Evolutionary conservation across 2,888 invertebrate species (phyloP).

Genomic region (Pimpla rufipes): DNA sequence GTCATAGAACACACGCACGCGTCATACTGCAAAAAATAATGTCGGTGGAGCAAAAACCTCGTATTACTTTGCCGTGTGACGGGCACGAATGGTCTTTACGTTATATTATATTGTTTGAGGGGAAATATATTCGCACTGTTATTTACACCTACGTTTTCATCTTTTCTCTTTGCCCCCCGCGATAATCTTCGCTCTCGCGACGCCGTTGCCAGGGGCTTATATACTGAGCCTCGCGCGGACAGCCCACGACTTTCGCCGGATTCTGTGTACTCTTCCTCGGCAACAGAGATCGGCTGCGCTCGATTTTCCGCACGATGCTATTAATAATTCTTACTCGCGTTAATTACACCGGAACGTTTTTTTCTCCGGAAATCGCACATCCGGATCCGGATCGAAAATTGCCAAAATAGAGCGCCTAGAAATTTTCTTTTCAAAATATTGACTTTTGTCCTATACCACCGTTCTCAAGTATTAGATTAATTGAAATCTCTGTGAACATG

Average conservation of each 20-base stretch:
- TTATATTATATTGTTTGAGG: conserved; percentile 47
- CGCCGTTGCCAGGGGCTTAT: conserved; percentile 12
- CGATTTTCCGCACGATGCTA: neutral
- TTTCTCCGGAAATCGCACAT: too few relatives aligned
- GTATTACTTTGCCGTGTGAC: conserved; percentile 35
- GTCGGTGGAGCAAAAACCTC: neutral
- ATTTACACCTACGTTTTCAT: conserved; percentile 50
- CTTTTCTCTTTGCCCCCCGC: neutral
- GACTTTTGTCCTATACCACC: too few relatives aligned
- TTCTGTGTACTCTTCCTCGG: neutral
- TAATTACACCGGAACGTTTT: too few relatives aligned
- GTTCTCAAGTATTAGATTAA: too few relatives aligned
- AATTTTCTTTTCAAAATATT: too few relatives aligned
- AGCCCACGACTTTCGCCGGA: conserved; percentile 37
- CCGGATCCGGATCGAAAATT: too few relatives aligned
- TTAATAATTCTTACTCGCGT: neutral
- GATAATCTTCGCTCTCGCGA: conserved; percentile 45
- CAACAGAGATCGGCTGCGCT: neutral
- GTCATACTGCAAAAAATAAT: neutral
- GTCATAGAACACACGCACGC: neutral
- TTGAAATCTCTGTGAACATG: too few relatives aligned
- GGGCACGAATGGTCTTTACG: conserved; percentile 23
- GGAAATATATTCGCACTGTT: conserved; percentile 44
- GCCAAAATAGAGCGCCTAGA: too few relatives aligned
- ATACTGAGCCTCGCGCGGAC: conserved; percentile 31